Evolutionary conservation across 2,797 vertebrate species (phyloP).

Genomic region (Chelon labrosus): DNA sequence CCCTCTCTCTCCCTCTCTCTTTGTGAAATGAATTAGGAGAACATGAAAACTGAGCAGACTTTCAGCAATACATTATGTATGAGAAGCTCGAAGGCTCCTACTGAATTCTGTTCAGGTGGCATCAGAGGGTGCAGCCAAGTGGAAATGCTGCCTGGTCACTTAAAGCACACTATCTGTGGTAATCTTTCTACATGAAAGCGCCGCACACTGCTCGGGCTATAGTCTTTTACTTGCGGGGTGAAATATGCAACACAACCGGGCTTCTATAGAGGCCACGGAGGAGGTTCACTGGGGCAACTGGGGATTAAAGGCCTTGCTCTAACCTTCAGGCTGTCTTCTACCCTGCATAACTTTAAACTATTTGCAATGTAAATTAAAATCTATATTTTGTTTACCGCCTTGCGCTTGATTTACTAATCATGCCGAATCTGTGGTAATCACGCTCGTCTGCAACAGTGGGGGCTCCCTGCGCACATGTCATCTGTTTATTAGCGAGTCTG

Average conservation of each 20-base stretch:
- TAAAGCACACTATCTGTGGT: conserved; percentile 78
- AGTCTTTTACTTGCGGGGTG: conserved; percentile 45
- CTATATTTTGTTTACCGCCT: conserved; percentile 58
- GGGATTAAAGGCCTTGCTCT: conserved; percentile 63
- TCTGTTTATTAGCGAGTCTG: conserved; percentile 47
- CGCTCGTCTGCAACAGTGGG: conserved; percentile 19
- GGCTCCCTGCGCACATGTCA: conserved; percentile 19
- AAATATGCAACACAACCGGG: conserved; percentile 60
- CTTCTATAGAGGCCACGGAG: conserved; percentile 40
- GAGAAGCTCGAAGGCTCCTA: conserved; percentile 78
- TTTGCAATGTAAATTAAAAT: conserved; percentile 72
- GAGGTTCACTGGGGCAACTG: conserved; percentile 53
- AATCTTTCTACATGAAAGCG: conserved; percentile 74
- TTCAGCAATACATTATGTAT: conserved; percentile 81
- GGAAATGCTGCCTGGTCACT: conserved; percentile 82
- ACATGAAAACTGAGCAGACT: conserved; percentile 82
- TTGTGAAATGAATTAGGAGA: conserved; percentile 81
- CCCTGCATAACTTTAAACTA: conserved; percentile 45
- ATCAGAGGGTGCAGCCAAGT: conserved; percentile 80
- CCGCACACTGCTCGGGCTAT: conserved; percentile 37
- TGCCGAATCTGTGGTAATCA: conserved; percentile 33
- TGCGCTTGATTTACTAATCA: conserved; percentile 34
- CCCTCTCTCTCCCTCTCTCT: conserved; percentile 46
- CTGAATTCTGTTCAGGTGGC: conserved; percentile 83
- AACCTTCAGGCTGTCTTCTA: conserved; percentile 52